phyloP scores from a whole-genome alignment of 2,113 vertebrate species.

The Albula glossodonta region DNA sequence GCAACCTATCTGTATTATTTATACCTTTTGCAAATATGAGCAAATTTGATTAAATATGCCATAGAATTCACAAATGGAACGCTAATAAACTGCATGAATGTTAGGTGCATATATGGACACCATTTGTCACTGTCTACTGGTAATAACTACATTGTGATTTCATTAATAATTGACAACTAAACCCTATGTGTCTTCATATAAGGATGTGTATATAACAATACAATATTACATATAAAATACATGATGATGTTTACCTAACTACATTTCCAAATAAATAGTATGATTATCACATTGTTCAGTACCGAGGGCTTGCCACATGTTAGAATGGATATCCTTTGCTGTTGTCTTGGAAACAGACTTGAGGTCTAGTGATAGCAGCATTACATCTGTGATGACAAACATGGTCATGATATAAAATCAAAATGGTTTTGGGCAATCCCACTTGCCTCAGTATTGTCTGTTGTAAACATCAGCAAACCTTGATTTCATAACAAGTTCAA shows the following conservation, averaged over 20 bases:
- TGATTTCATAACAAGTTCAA: no score
- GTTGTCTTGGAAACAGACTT: neutral
- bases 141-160: neutral
- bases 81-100: neutral
- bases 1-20: no score
- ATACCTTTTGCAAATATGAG: no score
- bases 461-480: no score
- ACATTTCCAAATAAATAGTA: neutral
- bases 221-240: neutral
- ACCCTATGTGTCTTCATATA: neutral
- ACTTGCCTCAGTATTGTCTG: no score
- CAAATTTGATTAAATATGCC: neutral
- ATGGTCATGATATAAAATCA: neutral
- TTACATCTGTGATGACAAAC: neutral
- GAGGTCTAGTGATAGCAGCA: neutral
- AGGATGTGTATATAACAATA: no score
- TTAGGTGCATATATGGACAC: neutral
- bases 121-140: neutral
- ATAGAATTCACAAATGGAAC: neutral
- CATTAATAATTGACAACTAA: neutral
- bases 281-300: neutral
- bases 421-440: no score
- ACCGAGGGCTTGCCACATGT: neutral
- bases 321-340: neutral
- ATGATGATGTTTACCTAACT: neutral